Evolutionary conservation across 2,888 invertebrate species (phyloP).

Genomic region (Macrosoma leucophasiata): DNA sequence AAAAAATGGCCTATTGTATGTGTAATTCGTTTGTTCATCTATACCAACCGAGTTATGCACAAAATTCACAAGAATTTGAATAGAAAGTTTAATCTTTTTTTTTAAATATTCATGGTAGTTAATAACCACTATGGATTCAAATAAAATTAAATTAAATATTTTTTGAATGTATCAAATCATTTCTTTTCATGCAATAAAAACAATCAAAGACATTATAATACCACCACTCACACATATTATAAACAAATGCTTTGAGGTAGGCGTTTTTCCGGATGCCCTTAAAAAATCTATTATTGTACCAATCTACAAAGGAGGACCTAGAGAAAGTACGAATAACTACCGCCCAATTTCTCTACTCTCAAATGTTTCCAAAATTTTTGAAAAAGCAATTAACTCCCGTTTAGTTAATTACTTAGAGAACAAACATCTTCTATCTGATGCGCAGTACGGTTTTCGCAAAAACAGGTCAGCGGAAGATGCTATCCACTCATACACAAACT

Average conservation of each 20-base stretch:
- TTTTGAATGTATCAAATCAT: no score
- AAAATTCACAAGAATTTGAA: no score
- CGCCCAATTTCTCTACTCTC: constrained; percentile 9
- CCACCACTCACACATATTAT: constrained; percentile 6
- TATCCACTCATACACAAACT: neutral
- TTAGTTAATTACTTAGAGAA: constrained; percentile 5
- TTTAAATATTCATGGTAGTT: no score
- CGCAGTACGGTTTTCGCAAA: constrained; percentile 12
- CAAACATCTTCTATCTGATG: constrained; percentile 5
- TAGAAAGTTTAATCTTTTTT: no score
- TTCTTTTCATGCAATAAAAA: no score
- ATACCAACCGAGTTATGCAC: no score
- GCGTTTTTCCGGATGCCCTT: constrained; percentile 1
- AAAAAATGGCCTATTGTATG: no score
- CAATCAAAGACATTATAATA: no score
- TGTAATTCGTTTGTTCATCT: no score
- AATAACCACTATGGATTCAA: no score
- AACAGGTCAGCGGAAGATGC: constrained; percentile 12
- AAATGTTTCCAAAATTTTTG: constrained; percentile 8
- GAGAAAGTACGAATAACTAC: constrained; percentile 9
- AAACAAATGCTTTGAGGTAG: constrained; percentile 8
- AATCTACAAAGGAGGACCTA: constrained; percentile 8
- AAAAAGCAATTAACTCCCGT: constrained; percentile 10
- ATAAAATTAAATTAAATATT: no score
- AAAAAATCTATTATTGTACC: constrained; percentile 8